Evolutionary conservation across 2,888 invertebrate species (phyloP).

Genomic region (Eristalis pertinax): DNA sequence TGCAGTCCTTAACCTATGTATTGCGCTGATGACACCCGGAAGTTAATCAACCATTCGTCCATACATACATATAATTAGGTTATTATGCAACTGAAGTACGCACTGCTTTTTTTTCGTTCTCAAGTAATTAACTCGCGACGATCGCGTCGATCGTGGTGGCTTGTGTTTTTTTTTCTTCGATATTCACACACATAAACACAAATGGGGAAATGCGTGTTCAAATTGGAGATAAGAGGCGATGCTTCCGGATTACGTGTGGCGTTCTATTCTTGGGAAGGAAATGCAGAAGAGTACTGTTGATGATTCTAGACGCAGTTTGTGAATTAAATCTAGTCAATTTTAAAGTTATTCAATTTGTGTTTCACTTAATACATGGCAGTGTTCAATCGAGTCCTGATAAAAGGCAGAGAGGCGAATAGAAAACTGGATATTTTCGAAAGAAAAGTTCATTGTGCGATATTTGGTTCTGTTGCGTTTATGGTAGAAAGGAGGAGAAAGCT

Average conservation of each 20-base stretch:
- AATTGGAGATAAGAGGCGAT: constrained; percentile 1
- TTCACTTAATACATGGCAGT: too few species aligned
- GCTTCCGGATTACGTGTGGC: constrained; percentile 16
- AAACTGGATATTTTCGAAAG: too few species aligned
- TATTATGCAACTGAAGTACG: constrained; percentile 3
- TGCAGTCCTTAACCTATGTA: background rate
- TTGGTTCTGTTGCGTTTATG: too few species aligned
- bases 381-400: too few species aligned
- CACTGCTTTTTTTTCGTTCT: background rate
- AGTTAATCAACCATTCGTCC: background rate
- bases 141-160: background rate
- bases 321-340: background rate
- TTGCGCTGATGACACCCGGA: constrained; percentile 1
- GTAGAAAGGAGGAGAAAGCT: too few species aligned
- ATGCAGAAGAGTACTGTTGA: background rate
- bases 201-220: background rate
- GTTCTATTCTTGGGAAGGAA: background rate
- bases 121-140: background rate
- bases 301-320: background rate
- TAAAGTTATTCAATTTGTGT: too few species aligned
- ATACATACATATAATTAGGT: background rate
- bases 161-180: background rate
- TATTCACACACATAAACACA: background rate
- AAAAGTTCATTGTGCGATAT: too few species aligned
- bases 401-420: too few species aligned